phyloP scores from a whole-genome alignment of 2,797 vertebrate genomes.

The Pipistrellus nathusii region DNA sequence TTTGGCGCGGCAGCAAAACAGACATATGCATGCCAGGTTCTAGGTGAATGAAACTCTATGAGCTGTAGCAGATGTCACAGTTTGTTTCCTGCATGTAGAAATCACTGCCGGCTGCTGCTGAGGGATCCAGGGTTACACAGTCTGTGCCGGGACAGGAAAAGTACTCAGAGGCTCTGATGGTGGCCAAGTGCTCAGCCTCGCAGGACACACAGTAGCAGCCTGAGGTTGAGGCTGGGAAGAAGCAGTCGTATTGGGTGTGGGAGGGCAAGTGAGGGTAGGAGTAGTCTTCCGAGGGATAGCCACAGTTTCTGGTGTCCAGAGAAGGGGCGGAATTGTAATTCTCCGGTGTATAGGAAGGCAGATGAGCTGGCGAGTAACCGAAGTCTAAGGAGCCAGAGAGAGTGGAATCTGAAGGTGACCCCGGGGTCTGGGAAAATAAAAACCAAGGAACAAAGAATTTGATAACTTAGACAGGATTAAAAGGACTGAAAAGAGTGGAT shows the following conservation, averaged over 20 bases:
- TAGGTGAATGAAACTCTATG: constrained; percentile 69
- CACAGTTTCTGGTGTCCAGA: constrained; percentile 87
- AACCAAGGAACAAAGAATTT: constrained; percentile 11
- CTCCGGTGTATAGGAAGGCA: constrained; percentile 89
- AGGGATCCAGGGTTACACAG: constrained; percentile 86
- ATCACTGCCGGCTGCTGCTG: constrained; percentile 83
- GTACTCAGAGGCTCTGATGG: constrained; percentile 80
- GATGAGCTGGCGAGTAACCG: constrained; percentile 92
- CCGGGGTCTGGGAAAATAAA: constrained; percentile 87
- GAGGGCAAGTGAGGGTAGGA: constrained; percentile 76
- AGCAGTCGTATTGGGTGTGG: constrained; percentile 84
- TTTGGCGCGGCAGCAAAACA: neutral
- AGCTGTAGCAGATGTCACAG: constrained; percentile 94
- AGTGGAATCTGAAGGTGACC: constrained; percentile 89
- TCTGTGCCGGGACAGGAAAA: constrained; percentile 87
- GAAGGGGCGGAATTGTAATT: constrained; percentile 89
- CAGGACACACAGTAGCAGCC: constrained; percentile 88
- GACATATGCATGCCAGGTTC: neutral
- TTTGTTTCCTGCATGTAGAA: constrained; percentile 90
- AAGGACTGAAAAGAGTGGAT: neutral
- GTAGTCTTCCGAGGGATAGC: constrained; percentile 86
- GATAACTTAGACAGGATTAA: constrained; percentile 35
- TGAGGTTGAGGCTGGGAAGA: constrained; percentile 69
- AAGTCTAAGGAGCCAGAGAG: constrained; percentile 89
- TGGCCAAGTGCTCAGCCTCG: constrained; percentile 84